phyloP scores from a whole-genome alignment of 2,888 invertebrate species.

The Lutraria lutraria region DNA sequence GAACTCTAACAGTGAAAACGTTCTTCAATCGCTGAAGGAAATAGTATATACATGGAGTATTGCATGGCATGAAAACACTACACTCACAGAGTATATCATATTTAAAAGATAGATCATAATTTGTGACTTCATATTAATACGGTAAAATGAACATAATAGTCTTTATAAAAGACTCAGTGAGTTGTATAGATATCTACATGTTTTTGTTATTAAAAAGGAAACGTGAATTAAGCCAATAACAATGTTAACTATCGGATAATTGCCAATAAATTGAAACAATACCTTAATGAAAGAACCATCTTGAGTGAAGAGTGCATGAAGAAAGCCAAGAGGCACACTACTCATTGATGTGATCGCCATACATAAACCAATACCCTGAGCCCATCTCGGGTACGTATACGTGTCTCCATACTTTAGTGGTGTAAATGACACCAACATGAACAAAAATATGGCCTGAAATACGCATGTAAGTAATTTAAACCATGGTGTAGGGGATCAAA shows the following conservation, averaged over 20 bases:
- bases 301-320: not conserved
- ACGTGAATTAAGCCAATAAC: not conserved
- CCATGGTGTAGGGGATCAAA: no score
- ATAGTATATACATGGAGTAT: not conserved
- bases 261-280: not conserved
- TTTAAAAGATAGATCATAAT: not conserved
- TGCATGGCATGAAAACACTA: not conserved
- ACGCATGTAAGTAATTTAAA: not conserved
- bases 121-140: not conserved
- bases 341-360: slow-evolving; percentile 25
- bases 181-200: not conserved
- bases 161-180: not conserved
- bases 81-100: not conserved
- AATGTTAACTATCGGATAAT: not conserved
- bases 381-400: slow-evolving; percentile 22
- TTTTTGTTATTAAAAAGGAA: not conserved
- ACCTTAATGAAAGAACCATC: slow-evolving; percentile 11
- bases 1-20: not conserved
- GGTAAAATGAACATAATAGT: not conserved
- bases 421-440: slow-evolving; percentile 29
- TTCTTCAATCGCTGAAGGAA: not conserved
- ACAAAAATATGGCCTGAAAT: slow-evolving; percentile 31
- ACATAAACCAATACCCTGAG: slow-evolving; percentile 29
- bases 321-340: slow-evolving; percentile 19
- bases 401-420: slow-evolving; percentile 25